phyloP scores from a whole-genome alignment of 2,797 vertebrate genomes.

The Podargus strigoides region DNA sequence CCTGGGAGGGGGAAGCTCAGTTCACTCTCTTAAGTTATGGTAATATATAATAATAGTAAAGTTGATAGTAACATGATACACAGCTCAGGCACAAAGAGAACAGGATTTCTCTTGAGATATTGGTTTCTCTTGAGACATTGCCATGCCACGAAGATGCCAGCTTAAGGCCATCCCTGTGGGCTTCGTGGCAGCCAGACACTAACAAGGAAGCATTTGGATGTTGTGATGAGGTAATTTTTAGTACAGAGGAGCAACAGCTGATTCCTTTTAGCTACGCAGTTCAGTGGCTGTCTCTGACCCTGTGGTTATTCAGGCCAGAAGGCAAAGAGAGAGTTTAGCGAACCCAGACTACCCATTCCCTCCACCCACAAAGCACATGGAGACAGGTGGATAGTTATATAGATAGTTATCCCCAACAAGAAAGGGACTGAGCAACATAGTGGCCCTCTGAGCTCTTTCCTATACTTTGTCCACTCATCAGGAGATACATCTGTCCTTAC shows the following conservation, averaged over 20 bases:
- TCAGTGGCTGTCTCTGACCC: not conserved
- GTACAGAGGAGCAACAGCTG: not conserved
- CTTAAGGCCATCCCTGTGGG: too few species aligned
- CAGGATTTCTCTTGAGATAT: not conserved
- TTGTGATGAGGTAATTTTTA: not conserved
- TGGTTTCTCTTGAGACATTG: not conserved
- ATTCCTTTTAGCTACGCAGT: not conserved
- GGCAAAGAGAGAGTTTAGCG: not conserved
- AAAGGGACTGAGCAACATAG: not conserved
- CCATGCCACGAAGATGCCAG: not conserved
- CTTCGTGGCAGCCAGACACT: not conserved
- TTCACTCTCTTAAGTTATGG: not conserved
- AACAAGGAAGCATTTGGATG: not conserved
- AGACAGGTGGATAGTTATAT: not conserved
- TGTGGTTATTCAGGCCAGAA: not conserved
- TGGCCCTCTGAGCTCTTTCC: not conserved
- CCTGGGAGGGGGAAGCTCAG: not conserved
- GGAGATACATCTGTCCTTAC: not conserved
- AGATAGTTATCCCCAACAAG: too few species aligned
- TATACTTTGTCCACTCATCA: not conserved
- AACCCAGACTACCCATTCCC: not conserved
- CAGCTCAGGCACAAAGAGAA: not conserved
- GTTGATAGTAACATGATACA: not conserved
- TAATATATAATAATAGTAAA: not conserved
- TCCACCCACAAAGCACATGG: not conserved